Percentiles rank a stretch among this genome's conserved stretches.
Conservation (phyloP, 2,797 vertebrate species). For the Euphonia xanthogaster region DNA sequence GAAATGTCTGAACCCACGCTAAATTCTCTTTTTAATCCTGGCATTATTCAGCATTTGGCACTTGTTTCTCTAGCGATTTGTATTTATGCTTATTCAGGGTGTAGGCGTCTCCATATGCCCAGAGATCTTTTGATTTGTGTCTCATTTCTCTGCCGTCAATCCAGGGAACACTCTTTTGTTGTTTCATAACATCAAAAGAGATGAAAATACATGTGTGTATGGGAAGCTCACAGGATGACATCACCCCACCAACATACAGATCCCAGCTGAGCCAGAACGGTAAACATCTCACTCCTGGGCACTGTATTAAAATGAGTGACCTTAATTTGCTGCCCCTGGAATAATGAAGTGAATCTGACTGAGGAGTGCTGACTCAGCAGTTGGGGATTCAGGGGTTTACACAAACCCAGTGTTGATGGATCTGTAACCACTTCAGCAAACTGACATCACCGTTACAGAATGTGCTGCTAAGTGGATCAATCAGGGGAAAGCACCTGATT, state of each 20-base stretch:
- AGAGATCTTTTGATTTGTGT: background rate
- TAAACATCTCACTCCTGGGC: background rate
- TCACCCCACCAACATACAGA: background rate
- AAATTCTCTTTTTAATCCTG: background rate
- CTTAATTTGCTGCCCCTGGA: conserved; percentile 15
- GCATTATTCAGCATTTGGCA: background rate
- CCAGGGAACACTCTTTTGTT: background rate
- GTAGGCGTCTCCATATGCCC: too few relatives aligned
- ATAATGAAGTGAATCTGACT: conserved; percentile 12
- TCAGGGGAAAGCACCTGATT: conserved; percentile 68
- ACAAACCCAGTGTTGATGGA: conserved; percentile 24
- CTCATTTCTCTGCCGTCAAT: background rate
- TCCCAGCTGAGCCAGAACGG: background rate
- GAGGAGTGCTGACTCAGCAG: background rate
- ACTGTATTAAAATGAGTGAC: conserved; percentile 9
- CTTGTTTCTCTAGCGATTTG: background rate
- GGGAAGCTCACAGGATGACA: background rate
- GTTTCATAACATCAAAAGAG: background rate
- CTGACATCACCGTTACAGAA: conserved; percentile 25
- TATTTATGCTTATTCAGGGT: background rate
- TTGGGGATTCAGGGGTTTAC: conserved; percentile 19
- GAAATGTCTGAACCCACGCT: background rate
- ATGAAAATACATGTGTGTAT: rapidly evolving
- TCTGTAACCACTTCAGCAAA: conserved; percentile 4
- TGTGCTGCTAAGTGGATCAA: conserved; percentile 54